These are phyloP conservation scores for Germaria angustata DNA, from an alignment of 2,888 invertebrate species.

Conservation along the genomic window DNA sequence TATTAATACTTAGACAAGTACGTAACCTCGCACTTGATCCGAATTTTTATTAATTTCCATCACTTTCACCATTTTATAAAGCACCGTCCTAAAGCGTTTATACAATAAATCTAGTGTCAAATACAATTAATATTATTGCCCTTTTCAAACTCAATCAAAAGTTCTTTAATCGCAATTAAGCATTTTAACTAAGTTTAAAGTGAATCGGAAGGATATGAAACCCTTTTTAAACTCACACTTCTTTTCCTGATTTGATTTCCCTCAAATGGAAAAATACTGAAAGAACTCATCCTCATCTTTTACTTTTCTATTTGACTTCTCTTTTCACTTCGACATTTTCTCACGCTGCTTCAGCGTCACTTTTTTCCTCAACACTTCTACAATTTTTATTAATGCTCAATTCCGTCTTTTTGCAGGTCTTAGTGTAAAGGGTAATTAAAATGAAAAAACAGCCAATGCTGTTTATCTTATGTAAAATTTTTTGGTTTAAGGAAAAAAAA, in stretches of 20 bases:
- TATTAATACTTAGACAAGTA: no score
- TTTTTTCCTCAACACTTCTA: background rate
- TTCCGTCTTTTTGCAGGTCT: background rate
- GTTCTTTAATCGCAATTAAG: background rate
- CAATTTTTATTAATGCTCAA: constrained; percentile 22
- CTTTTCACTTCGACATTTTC: constrained; percentile 8
- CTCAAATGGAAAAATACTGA: constrained; percentile 11
- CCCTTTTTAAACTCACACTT: background rate
- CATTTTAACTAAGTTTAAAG: background rate
- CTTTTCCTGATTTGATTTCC: constrained; percentile 40
- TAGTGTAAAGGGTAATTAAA: background rate
- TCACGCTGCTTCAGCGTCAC: constrained; percentile 21
- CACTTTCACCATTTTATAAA: no score
- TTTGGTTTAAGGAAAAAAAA: constrained; percentile 32
- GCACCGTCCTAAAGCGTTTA: no score
- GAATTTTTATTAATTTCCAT: no score
- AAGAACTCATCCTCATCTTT: constrained; percentile 15
- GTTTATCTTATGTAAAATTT: constrained; percentile 49
- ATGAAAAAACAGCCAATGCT: constrained; percentile 13
- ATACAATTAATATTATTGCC: background rate
- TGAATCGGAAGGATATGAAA: background rate
- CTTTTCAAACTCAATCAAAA: background rate
- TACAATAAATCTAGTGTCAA: no score
- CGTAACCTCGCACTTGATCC: no score
- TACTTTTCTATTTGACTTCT: constrained; percentile 49